Percentiles rank a stretch among this genome's conserved stretches.
Conservation (phyloP, 2,888 invertebrate genomes). For the Druceiella hillmani region DNA sequence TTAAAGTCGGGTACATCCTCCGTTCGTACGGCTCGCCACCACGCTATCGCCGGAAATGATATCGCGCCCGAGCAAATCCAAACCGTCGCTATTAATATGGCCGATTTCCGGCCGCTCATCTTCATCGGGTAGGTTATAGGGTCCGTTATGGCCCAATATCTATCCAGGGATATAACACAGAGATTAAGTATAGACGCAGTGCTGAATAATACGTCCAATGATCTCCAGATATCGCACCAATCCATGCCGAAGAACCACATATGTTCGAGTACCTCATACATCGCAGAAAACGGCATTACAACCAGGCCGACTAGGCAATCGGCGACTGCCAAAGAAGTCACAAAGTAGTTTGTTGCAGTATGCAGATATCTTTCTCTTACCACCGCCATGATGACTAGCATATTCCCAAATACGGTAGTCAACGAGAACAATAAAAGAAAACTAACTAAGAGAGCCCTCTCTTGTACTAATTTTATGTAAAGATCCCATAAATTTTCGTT, state of each 20-base stretch:
- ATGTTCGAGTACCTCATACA: conserved; percentile 83
- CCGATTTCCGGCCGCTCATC: conserved; percentile 86
- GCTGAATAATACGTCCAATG: conserved; percentile 93
- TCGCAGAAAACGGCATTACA: conserved; percentile 96
- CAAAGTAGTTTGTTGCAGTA: conserved; percentile 96
- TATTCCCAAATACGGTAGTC: conserved; percentile 92
- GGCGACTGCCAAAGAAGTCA: conserved; percentile 93
- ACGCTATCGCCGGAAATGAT: conserved; percentile 96
- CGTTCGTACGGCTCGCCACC: conserved; percentile 87
- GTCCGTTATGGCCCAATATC: conserved; percentile 98
- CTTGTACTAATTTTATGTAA: conserved; percentile 50
- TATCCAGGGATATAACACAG: conserved; percentile 93
- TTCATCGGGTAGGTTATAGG: conserved; percentile 95
- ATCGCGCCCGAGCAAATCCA: conserved; percentile 97
- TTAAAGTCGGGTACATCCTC: conserved; percentile 77
- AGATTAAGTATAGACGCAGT: conserved; percentile 97
- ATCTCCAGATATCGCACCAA: conserved; percentile 98
- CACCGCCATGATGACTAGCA: conserved; percentile 90
- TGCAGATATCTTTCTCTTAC: conserved; percentile 89
- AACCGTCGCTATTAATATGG: conserved; percentile 83
- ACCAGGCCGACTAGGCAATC: conserved; percentile 94
- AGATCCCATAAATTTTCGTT: conserved; percentile 39
- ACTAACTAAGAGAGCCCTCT: conserved; percentile 71
- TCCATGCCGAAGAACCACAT: conserved; percentile 93
- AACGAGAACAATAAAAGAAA: conserved; percentile 83